Conservation (phyloP, 2,113 vertebrate genomes). For the Pelecanoides urinatrix region DNA sequence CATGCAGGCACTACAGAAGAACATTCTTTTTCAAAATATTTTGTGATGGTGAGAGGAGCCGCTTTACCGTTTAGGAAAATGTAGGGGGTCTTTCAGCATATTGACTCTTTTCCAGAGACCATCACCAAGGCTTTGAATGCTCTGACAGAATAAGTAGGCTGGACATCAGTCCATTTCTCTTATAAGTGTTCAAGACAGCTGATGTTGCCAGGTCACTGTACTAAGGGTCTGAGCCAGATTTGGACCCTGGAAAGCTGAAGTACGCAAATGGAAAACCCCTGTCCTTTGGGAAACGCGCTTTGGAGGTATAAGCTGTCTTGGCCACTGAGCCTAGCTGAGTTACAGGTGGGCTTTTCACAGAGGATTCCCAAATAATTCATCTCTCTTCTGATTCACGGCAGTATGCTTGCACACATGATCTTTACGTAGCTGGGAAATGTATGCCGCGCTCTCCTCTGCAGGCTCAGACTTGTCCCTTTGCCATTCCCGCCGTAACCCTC, state of each 20-base stretch:
- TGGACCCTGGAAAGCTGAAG: not conserved
- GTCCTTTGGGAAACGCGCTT: not conserved
- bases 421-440: not conserved
- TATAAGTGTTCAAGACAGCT: not conserved
- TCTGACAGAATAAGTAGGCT: not conserved
- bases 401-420: not conserved
- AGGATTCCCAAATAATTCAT: not conserved
- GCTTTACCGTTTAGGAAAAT: not conserved
- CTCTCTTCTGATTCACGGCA: not conserved
- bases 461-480: not conserved
- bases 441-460: not conserved
- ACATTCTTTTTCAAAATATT: not conserved
- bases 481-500: not conserved
- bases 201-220: not conserved
- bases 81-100: not conserved
- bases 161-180: not conserved
- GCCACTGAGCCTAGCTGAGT: not conserved
- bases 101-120: not conserved
- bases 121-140: not conserved
- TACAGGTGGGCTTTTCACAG: not conserved
- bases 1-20: not conserved
- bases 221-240: not conserved
- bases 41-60: not conserved
- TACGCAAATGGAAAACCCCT: not conserved
- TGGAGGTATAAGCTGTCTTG: not conserved